These are phyloP conservation scores for Drosophila crucigera DNA, from an alignment of 2,888 invertebrate genomes.

Conservation along the genomic window DNA sequence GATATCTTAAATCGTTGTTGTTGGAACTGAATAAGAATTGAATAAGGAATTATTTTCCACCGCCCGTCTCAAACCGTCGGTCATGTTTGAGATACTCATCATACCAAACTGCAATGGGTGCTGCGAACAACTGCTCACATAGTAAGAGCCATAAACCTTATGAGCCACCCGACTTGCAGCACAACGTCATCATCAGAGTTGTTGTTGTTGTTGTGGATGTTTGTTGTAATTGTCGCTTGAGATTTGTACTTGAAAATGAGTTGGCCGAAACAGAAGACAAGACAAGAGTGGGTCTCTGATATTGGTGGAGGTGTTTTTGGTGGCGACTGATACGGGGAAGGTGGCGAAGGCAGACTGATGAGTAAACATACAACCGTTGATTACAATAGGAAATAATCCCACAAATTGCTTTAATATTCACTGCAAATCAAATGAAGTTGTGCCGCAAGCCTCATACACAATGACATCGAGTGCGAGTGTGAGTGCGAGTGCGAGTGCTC, in stretches of 20 bases:
- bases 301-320: background rate
- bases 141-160: slow-evolving; percentile 34
- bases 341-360: slow-evolving; percentile 46
- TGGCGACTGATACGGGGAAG: slow-evolving; percentile 34
- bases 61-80: no score
- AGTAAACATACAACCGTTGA: slow-evolving; percentile 69
- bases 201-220: background rate
- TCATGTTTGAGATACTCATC: background rate
- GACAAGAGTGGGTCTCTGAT: background rate
- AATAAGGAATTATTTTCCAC: background rate
- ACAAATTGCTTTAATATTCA: slow-evolving; percentile 83
- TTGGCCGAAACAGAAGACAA: slow-evolving; percentile 50
- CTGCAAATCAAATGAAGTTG: slow-evolving; percentile 82
- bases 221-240: slow-evolving; percentile 39
- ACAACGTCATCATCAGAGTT: slow-evolving; percentile 37
- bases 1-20: background rate
- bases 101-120: background rate
- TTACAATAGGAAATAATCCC: slow-evolving; percentile 82
- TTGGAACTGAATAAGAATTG: background rate
- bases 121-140: slow-evolving; percentile 5
- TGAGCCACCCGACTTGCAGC: slow-evolving; percentile 23
- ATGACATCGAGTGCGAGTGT: slow-evolving; percentile 5
- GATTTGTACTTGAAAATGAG: slow-evolving; percentile 76
- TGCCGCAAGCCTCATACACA: slow-evolving; percentile 53
- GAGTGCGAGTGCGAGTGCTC: slow-evolving; percentile 24